A percentile compares a stretch with the other conserved stretches of the same genome.
Conservation (phyloP, 2,888 invertebrate genomes). For the Phania funesta region DNA sequence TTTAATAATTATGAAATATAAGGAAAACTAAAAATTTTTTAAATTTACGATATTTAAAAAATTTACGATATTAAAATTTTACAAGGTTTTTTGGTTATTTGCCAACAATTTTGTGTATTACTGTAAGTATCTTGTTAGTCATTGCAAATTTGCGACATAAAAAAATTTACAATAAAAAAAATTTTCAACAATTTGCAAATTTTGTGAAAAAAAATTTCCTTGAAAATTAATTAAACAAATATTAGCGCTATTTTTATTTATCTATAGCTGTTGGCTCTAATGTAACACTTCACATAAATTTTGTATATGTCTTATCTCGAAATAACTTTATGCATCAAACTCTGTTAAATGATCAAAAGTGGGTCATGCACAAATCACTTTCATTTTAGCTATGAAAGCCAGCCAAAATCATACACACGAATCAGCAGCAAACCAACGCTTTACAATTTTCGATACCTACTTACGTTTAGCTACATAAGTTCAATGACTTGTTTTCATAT, state of each 20-base stretch:
- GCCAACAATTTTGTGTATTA: too few relatives aligned
- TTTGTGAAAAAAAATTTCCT: neutral
- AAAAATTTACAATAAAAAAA: too few relatives aligned
- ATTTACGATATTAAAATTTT: too few relatives aligned
- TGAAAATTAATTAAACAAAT: too few relatives aligned
- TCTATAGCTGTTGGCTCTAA: neutral
- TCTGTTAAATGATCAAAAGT: constrained; percentile 30
- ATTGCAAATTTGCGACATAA: too few relatives aligned
- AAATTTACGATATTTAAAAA: neutral
- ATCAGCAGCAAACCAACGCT: neutral
- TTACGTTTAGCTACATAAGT: neutral
- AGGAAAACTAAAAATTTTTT: too few relatives aligned
- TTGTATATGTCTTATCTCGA: neutral
- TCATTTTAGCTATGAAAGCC: constrained; percentile 53
- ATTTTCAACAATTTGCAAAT: too few relatives aligned
- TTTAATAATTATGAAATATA: too few relatives aligned
- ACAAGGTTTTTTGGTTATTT: too few relatives aligned
- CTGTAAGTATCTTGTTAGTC: too few relatives aligned
- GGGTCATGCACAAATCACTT: constrained; percentile 59
- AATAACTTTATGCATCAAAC: constrained; percentile 2
- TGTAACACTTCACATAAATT: neutral
- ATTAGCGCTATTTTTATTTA: neutral
- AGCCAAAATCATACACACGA: constrained; percentile 29
- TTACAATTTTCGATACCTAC: neutral
- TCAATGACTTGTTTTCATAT: constrained; percentile 45